Base-by-base conservation (phyloP, 2,797 vertebrate species). In the Danio kyathit region DNA sequence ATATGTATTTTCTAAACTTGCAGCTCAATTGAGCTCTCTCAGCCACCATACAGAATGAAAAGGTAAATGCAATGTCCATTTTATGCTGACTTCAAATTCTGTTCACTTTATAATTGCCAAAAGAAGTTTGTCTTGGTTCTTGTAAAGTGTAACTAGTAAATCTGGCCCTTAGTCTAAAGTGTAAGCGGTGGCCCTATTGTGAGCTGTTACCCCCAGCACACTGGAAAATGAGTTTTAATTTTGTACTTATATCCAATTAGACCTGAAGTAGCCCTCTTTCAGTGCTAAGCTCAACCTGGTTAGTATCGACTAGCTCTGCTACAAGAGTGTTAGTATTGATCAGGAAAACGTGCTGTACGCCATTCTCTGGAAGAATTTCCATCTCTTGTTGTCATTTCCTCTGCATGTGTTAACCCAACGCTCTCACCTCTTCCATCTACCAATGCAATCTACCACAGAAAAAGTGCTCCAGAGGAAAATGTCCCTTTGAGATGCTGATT, bases 301-400 rank as follows among this genome's bases (percentile, higher is more conserved):
- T 92, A 89, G 83, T 66, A 89, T 88, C n/a, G 85, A 91, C 82
- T 63, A 67, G 70, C 52, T 76, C 14, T 40, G 61, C 82, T 51
- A 69, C 80, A 84, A 91, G 4, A 83, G 83, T 64, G 71, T 90
- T 91, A 88, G 88, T 80, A 91, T 85, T 52, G 88, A 91, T 87
- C 74, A 54, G 8, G 13, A 56, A 63, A 41, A 43, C 11, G 11
- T 72, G 21, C 49, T 38, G 29, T 12, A 63, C 10, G 54, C 5
- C 49, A 77, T 13, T 66, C 46, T 21, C 9, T 67, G 12, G 46
- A 78, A 74, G 44, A 71, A 60, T 76, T 66, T 56, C 41, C 38
- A 10, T 69, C 46, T 73, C 52, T 5, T 10, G 11, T 63, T 51
- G 2, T 76, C 80, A 17, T 79, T 69, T 70, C 49, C 17, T 19